These are phyloP conservation scores for Sebastes ruberrimus DNA, from an alignment of 2,797 vertebrate species.

Conservation along the genomic window DNA sequence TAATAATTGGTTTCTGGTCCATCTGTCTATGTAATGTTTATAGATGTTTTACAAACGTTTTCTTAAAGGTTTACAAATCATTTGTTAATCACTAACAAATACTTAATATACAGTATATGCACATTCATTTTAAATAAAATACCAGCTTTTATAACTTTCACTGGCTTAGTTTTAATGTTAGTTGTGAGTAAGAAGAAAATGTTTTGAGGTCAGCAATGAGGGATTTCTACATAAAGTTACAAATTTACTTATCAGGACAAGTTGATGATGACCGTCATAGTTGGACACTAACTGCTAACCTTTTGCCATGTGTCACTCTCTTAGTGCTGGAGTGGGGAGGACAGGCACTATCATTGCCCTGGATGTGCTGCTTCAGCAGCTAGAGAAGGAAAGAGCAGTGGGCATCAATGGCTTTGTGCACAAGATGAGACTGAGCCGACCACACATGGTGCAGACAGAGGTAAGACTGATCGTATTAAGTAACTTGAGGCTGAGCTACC, in stretches of 20 bases:
- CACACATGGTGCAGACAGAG: slow-evolving; percentile 92
- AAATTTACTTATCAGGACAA: background rate
- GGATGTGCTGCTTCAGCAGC: slow-evolving; percentile 86
- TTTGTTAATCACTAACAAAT: too few species aligned
- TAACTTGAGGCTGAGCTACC: background rate
- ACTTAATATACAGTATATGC: too few species aligned
- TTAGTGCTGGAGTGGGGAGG: slow-evolving; percentile 88
- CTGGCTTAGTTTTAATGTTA: background rate
- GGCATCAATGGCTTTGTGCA: slow-evolving; percentile 78
- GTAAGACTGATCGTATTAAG: slow-evolving; percentile 64
- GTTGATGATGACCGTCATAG: background rate
- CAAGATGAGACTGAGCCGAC: slow-evolving; percentile 84
- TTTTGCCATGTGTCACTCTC: background rate
- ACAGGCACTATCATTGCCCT: slow-evolving; percentile 89
- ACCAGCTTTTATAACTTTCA: background rate
- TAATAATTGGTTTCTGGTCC: too few species aligned
- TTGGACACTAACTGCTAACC: too few species aligned
- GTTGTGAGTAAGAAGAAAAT: background rate
- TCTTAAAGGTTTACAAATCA: background rate
- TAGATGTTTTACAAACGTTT: too few species aligned
- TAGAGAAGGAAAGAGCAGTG: slow-evolving; percentile 71
- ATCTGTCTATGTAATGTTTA: too few species aligned
- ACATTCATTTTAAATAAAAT: background rate
- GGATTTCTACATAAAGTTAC: background rate
- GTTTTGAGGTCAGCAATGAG: too few species aligned